Base-by-base conservation (phyloP, 2,113 vertebrate genomes). In the Haemorhous mexicanus region DNA sequence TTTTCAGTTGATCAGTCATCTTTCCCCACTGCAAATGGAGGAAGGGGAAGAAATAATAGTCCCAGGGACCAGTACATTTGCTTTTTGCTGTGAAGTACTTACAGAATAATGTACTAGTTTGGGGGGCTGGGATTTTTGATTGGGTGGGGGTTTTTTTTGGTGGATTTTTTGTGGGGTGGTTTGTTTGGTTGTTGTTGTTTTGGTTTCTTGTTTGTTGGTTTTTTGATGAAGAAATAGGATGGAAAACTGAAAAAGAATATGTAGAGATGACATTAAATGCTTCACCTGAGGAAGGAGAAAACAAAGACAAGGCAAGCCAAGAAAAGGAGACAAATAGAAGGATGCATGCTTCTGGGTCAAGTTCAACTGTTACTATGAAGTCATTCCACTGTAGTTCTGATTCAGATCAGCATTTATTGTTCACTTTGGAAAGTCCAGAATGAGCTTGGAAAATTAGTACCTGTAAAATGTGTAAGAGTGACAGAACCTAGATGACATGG, bases 141-240 rank as follows among this genome's bases (percentile, higher is more conserved):
- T 64, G 30, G 37, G 20, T 3, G 41, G 39, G 41, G 6, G 39
- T 11, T 3, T 23, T 47, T 46, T 75, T 30, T 37, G 19, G 10
- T 16, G 11, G 18, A 1, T n/a, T 67, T n/a, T 20, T 33, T 11
- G 4, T 11, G 9, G 6, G 6, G 8, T 1, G 1, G 6, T 10
- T 37, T 59, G 27, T 5, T 61, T 61, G 27, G 15, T 47, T 59
- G n/a, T 32, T 47, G 15, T 18, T 61, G 58, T 13, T 61, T 28
- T 39, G 7, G 11, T 56, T 27, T 62, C 39, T 52, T 41, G 27
- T 11, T 52, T 49, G 11, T 16, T 72, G 15, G 12, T 12, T 24
- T 56, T 32, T 35, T 44, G 7, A 19, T 39, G 9, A 53, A 78
- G 24, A 70, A 43, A 46, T 88, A 32, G 16, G 16, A n/a, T 61